Base-by-base conservation (phyloP, 2,797 vertebrate genomes). In the Acomys russatus region DNA sequence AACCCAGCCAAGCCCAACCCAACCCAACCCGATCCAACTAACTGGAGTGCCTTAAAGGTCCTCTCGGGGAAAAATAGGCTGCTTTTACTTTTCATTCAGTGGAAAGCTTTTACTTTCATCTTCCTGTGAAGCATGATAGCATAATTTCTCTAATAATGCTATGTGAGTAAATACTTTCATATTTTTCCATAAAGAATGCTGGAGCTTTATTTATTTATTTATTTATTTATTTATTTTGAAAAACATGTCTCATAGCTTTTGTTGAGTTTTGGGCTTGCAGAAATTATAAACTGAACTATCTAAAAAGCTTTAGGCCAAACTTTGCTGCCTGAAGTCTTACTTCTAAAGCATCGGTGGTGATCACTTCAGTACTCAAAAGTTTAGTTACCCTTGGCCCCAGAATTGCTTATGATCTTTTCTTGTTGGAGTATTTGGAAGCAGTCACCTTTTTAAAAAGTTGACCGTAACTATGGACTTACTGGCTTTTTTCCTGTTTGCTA, bases 151-250 rank as follows among this genome's bases (percentile, higher is more conserved):
- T 61, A 92, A 74, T 90, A 86, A 87, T 23, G 80, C 3, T 87
- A 80, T 56, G 10, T 68, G 30, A 6, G 68, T 76, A 70, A 89
- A 30, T 78, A 74, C 70, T 94, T 94, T 92, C 56, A 49, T 88
- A n/a, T 85, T 97, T 96, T 78, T 68, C 44, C 54, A 77, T 83
- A 68, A 94, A 91, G 33, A 95, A 61, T 7, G 64, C 22, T 77
- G 78, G 92, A 63, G 56, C 7, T 94, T 94, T 95, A 3, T 44
- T 44, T 44, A 3, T 44, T 44, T 44, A 3, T 44, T 44, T 44
- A n/a, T n/a, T 44, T 44, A 3, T 44, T 44, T 44, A 44, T 44
- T 44, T 44, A 77, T 83, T 84, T 71, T 92, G 14, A 91, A 95
- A 95, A 87, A 22, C 91, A 66, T 78, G 86, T 56, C 33, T 83